These are phyloP conservation scores for Tetropium fuscum DNA, from an alignment of 2,888 invertebrate genomes.

Conservation along the genomic window DNA sequence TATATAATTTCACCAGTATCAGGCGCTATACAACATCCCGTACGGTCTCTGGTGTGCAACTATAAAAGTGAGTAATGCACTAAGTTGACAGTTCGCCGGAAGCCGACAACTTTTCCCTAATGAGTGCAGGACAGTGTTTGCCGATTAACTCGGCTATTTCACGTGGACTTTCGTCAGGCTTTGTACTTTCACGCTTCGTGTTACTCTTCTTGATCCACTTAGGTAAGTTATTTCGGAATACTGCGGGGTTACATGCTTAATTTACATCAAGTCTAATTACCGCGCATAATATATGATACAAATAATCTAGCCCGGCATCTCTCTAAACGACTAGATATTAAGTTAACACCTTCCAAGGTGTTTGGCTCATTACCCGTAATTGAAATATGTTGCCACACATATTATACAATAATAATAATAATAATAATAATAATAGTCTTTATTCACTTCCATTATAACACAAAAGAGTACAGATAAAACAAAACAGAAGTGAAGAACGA, in stretches of 20 bases:
- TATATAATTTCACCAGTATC: slow-evolving; percentile 31
- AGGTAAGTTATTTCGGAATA: slow-evolving; percentile 33
- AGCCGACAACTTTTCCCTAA: slow-evolving; percentile 31
- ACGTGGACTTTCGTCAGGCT: slow-evolving; percentile 25
- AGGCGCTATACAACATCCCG: slow-evolving; percentile 8
- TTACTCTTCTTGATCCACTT: slow-evolving; percentile 32
- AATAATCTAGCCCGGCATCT: background rate
- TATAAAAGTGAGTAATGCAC: slow-evolving; percentile 41
- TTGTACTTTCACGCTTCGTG: slow-evolving; percentile 36
- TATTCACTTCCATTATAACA: too few relatives aligned
- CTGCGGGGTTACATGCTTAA: slow-evolving; percentile 17
- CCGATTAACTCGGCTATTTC: slow-evolving; percentile 41
- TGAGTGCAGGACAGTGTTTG: slow-evolving; percentile 39
- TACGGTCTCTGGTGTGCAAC: slow-evolving; percentile 28
- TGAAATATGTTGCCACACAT: background rate
- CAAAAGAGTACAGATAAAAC: too few relatives aligned
- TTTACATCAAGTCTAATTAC: slow-evolving; percentile 19
- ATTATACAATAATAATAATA: too few relatives aligned
- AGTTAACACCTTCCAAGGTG: background rate
- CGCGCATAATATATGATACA: slow-evolving; percentile 4
- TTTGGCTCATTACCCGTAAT: background rate
- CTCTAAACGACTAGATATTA: slow-evolving; percentile 4
- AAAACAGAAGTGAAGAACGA: too few relatives aligned
- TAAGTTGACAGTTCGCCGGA: slow-evolving; percentile 35
- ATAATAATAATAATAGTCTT: too few relatives aligned